Evolutionary conservation across 2,113 vertebrate genomes (phyloP).

Genomic region (Neotragus moschatus): DNA sequence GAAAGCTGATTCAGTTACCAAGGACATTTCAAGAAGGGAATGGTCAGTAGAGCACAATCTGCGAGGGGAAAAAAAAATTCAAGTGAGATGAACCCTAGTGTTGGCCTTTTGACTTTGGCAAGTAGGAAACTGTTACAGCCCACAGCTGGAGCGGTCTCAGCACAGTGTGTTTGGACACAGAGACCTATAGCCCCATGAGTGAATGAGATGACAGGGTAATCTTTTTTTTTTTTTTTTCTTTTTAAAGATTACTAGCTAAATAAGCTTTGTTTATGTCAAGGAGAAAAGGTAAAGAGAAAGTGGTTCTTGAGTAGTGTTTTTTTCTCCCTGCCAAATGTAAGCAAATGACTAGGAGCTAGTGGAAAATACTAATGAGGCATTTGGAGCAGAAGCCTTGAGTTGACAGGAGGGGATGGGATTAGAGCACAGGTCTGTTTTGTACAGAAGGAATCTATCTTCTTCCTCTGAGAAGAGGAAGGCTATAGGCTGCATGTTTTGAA

Average conservation of each 20-base stretch:
- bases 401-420: background rate
- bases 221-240: background rate
- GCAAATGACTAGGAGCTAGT: background rate
- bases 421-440: background rate
- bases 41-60: background rate
- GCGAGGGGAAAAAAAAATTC: background rate
- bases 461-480: background rate
- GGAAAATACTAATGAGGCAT: background rate
- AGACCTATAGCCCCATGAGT: background rate
- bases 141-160: background rate
- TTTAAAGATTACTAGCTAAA: background rate
- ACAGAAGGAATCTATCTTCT: background rate
- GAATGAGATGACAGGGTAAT: background rate
- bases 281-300: background rate
- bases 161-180: background rate
- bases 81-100: background rate
- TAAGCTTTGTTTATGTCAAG: background rate
- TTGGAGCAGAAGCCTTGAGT: background rate
- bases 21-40: background rate
- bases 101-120: background rate
- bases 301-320: background rate
- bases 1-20: background rate
- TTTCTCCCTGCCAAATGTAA: background rate
- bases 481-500: background rate
- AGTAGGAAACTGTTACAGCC: background rate